phyloP scores from a whole-genome alignment of 2,888 invertebrate genomes.

The Protonemura montana region DNA sequence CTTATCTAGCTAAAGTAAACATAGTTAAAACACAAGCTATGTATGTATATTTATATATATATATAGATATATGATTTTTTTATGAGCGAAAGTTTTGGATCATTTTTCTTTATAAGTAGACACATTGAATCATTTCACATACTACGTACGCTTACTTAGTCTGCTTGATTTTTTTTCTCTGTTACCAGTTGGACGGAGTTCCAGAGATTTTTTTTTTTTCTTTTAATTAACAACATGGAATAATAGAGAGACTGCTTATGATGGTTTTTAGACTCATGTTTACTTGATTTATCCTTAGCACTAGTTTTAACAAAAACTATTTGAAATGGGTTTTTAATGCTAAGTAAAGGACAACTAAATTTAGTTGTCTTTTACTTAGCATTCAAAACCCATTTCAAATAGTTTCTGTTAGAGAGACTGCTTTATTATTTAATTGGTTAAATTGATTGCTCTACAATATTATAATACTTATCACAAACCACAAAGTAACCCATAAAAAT shows the following conservation, averaged over 20 bases:
- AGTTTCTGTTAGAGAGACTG: too few relatives aligned
- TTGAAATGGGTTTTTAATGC: too few relatives aligned
- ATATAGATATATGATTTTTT: too few relatives aligned
- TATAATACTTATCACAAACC: background rate
- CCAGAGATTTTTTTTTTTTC: conserved; percentile 1
- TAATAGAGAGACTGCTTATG: background rate
- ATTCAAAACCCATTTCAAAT: too few relatives aligned
- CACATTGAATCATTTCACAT: background rate
- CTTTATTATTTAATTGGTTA: background rate
- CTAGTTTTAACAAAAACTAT: too few relatives aligned
- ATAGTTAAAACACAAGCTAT: background rate
- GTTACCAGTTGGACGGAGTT: background rate
- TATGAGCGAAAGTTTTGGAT: background rate
- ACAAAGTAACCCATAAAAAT: background rate
- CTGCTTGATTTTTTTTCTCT: conserved; percentile 7
- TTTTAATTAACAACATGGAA: background rate
- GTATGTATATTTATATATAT: background rate
- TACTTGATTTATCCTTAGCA: too few relatives aligned
- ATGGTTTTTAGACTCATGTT: too few relatives aligned
- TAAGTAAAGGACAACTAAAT: too few relatives aligned
- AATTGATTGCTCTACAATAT: background rate
- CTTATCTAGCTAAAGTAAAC: background rate
- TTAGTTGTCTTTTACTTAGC: too few relatives aligned
- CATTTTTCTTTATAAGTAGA: background rate
- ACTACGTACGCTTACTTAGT: background rate